Conservation (phyloP, 1,140 invertebrate species). For the Drosophila triauraria region DNA sequence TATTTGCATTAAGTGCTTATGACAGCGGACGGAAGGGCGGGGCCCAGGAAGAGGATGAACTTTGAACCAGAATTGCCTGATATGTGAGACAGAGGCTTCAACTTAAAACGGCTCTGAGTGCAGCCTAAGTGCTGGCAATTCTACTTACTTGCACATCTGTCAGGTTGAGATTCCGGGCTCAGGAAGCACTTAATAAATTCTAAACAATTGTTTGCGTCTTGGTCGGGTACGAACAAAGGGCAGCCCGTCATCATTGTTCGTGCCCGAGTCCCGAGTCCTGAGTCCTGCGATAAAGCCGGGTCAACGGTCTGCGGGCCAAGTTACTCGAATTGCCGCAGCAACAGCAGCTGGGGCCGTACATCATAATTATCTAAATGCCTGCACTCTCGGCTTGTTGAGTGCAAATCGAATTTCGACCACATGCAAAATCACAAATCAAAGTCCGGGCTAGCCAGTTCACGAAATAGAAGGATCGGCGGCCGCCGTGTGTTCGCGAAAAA, state of each 20-base stretch:
- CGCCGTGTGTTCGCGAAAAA: no score
- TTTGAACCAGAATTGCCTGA: conserved; percentile 48
- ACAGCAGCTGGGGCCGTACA: conserved; percentile 7
- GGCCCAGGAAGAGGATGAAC: conserved; percentile 43
- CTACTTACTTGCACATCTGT: conserved; percentile 45
- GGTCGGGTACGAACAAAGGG: conserved; percentile 61
- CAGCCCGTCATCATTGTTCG: conserved; percentile 48
- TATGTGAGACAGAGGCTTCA: conserved; percentile 27
- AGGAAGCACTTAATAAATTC: conserved; percentile 81
- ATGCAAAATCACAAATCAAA: conserved; percentile 40
- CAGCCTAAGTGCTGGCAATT: conserved; percentile 53
- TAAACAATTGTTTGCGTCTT: conserved; percentile 66
- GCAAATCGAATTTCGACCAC: conserved; percentile 68
- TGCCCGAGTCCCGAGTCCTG: neutral
- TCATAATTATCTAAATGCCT: conserved; percentile 59
- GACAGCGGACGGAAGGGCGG: conserved; percentile 13
- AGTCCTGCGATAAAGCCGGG: conserved; percentile 20
- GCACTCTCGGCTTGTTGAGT: conserved; percentile 28
- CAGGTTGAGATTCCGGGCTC: conserved; percentile 37
- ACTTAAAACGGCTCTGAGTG: conserved; percentile 52
- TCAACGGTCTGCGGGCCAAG: conserved; percentile 55
- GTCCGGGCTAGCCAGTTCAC: conserved; percentile 13
- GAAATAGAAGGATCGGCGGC: conserved; percentile 22
- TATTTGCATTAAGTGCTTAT: conserved; percentile 62
- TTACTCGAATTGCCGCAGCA: conserved; percentile 2